A percentile compares a stretch with the other conserved stretches of the same genome.
Evolutionary conservation across 2,888 invertebrate genomes (phyloP).

Genomic region (Hoplodrina ambigua): DNA sequence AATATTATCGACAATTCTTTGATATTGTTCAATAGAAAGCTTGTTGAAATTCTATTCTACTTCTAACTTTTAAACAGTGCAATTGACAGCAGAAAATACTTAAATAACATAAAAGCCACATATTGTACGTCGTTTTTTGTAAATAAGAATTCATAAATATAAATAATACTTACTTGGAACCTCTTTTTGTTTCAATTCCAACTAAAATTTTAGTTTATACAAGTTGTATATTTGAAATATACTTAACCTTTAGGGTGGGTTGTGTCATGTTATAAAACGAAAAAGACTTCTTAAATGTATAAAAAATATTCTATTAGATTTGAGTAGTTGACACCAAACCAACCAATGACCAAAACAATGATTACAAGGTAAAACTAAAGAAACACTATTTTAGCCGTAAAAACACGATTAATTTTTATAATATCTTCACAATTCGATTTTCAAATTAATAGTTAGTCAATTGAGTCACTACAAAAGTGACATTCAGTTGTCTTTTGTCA

Average conservation of each 20-base stretch:
- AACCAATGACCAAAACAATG: no score
- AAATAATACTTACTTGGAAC: constrained; percentile 12
- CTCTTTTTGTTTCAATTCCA: background rate
- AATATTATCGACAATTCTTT: background rate
- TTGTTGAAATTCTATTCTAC: background rate
- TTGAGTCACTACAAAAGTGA: no score
- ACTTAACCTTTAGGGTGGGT: constrained; percentile 21
- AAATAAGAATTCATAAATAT: constrained; percentile 12
- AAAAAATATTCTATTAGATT: background rate
- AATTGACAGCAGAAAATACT: constrained; percentile 14
- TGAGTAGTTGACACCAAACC: background rate
- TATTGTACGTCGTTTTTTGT: constrained; percentile 21
- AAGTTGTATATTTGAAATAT: constrained; percentile 13
- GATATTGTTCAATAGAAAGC: background rate
- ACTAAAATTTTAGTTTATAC: constrained; percentile 1
- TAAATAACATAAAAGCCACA: constrained; percentile 14
- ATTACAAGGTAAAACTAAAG: no score
- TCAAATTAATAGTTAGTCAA: no score
- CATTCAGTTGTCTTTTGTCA: no score
- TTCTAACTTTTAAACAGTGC: background rate
- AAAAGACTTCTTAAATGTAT: background rate
- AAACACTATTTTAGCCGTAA: no score
- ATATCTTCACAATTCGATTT: no score
- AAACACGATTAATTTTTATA: no score
- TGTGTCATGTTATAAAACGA: constrained; percentile 10